A percentile compares a stretch with the other conserved stretches of the same genome.
Evolutionary conservation across 2,888 invertebrate genomes (phyloP).

Genomic region (Agrotis puta): DNA sequence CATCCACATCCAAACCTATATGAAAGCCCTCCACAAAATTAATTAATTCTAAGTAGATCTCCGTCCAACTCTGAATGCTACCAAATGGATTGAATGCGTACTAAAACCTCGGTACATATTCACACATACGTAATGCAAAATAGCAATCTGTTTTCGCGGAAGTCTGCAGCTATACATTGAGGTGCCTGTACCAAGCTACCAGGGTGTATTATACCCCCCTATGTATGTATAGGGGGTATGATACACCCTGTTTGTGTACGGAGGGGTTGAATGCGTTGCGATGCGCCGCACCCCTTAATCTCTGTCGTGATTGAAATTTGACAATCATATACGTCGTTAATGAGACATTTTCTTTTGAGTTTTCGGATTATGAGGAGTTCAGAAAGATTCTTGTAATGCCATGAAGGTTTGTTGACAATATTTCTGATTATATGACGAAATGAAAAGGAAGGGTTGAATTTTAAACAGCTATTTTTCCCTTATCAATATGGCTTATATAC

Average conservation of each 20-base stretch:
- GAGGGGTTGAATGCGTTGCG: constrained; percentile 29
- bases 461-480: too few relatives aligned
- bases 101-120: not conserved
- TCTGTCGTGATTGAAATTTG: constrained; percentile 30
- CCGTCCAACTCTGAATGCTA: not conserved
- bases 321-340: constrained; percentile 4
- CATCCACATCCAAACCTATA: not conserved
- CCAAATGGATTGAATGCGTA: constrained; percentile 20
- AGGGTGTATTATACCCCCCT: too few relatives aligned
- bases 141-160: constrained; percentile 42
- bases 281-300: constrained; percentile 37
- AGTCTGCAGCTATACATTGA: constrained; percentile 6
- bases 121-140: constrained; percentile 12
- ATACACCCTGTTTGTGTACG: constrained; percentile 29
- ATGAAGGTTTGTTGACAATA: not conserved
- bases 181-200: too few relatives aligned
- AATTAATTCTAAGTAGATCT: constrained; percentile 11
- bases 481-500: too few relatives aligned
- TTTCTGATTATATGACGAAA: constrained; percentile 1
- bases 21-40: not conserved
- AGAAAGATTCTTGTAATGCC: not conserved
- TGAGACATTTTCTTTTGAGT: constrained; percentile 1
- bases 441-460: not conserved
- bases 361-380: not conserved
- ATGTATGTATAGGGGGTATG: not conserved